A percentile compares a stretch with the other conserved stretches of the same genome.
Evolutionary conservation across 2,113 vertebrate genomes (phyloP).

Genomic region (Odocoileus hemionus): DNA sequence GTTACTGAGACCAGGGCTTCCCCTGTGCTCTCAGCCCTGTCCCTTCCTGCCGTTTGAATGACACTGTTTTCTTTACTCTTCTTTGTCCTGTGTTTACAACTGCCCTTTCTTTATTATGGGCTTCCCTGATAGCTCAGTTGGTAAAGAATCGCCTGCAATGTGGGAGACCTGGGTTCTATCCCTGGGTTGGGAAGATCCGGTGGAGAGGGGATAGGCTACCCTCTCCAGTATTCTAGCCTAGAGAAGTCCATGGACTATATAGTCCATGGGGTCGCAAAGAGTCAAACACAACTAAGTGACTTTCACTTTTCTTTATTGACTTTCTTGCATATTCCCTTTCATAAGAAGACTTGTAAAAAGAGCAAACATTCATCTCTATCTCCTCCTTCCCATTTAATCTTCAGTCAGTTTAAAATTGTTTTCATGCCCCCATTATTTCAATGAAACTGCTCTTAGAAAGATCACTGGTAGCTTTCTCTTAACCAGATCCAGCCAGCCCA

Average conservation of each 20-base stretch:
- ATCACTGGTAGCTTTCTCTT: background rate
- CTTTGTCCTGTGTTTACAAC: background rate
- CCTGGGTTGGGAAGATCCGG: background rate
- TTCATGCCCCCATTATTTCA: background rate
- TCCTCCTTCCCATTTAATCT: background rate
- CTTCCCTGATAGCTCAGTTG: background rate
- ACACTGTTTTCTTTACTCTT: background rate
- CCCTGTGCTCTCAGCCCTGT: too few relatives aligned
- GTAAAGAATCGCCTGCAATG: background rate
- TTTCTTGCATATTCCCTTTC: background rate
- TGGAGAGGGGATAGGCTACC: background rate
- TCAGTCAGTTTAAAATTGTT: background rate
- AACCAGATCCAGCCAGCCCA: background rate
- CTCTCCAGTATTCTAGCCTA: background rate
- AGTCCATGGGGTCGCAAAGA: background rate
- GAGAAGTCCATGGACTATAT: background rate
- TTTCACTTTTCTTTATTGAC: background rate
- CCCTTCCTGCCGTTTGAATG: background rate
- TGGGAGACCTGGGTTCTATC: background rate
- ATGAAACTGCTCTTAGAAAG: background rate
- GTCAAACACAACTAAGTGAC: background rate
- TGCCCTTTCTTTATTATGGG: background rate
- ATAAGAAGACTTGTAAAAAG: background rate
- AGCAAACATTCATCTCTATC: background rate
- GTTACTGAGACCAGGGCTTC: background rate